phyloP scores from a whole-genome alignment of 1,140 invertebrate species.

The Danaus melanippus region DNA sequence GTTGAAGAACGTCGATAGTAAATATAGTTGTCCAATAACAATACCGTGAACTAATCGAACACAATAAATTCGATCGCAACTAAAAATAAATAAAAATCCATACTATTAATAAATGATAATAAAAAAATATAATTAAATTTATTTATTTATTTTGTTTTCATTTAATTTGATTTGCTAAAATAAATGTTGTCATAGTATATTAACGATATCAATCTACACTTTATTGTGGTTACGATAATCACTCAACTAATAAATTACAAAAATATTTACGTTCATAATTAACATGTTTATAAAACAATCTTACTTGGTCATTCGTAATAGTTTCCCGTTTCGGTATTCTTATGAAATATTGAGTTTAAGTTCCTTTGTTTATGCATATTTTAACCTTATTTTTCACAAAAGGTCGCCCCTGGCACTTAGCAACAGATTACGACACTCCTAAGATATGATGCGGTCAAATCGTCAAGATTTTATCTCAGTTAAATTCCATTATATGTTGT shows the following conservation, averaged over 20 bases:
- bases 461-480: slow-evolving; percentile 1
- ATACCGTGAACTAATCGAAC: no score
- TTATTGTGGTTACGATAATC: background rate
- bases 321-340: background rate
- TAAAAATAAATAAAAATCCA: no score
- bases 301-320: background rate
- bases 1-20: no score
- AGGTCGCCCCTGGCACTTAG: slow-evolving; percentile 9
- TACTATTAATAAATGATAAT: no score
- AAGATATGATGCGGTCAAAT: slow-evolving; percentile 2
- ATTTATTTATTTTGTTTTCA: no score
- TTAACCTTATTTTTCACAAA: slow-evolving; percentile 14
- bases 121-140: no score
- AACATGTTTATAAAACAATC: slow-evolving; percentile 55
- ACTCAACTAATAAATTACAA: slow-evolving; percentile 50
- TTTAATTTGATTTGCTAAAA: no score
- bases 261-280: slow-evolving; percentile 52
- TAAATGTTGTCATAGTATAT: no score
- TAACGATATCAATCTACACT: no score
- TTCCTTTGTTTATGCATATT: background rate
- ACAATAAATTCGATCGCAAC: no score
- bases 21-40: no score
- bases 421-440: slow-evolving; percentile 11
- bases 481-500: no score
- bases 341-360: background rate